Conservation (phyloP, 2,113 vertebrate genomes). For the Oryzias melastigma region DNA sequence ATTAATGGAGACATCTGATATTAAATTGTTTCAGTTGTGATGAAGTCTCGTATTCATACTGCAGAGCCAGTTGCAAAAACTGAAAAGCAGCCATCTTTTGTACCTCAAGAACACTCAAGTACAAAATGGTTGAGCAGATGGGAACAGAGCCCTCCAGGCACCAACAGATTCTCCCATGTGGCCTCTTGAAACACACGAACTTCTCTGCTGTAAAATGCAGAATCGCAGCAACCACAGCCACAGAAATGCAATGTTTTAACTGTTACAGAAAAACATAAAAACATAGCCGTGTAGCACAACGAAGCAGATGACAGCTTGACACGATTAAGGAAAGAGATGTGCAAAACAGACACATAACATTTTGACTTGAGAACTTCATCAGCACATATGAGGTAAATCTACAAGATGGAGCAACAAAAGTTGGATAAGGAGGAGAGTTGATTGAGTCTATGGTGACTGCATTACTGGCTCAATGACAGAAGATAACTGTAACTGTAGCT, state of each 20-base stretch:
- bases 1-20: too few species aligned
- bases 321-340: conserved; percentile 33
- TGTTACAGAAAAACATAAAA: not conserved
- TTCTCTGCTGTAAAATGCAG: conserved; percentile 21
- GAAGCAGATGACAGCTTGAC: not conserved
- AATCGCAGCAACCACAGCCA: conserved; percentile 17
- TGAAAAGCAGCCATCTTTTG: conserved; percentile 38
- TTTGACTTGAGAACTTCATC: conserved; percentile 39
- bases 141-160: conserved; percentile 47
- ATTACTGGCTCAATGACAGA: conserved; percentile 23
- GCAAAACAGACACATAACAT: conserved; percentile 54
- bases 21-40: too few species aligned
- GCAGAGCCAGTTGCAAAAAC: not conserved
- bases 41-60: not conserved
- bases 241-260: not conserved
- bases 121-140: conserved; percentile 62
- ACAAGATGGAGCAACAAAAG: conserved; percentile 20
- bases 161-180: conserved; percentile 48
- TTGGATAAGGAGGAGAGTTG: not conserved
- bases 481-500: conserved; percentile 15
- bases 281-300: not conserved
- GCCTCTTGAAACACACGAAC: conserved; percentile 32
- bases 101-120: conserved; percentile 24
- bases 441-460: conserved; percentile 13
- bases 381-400: not conserved